Evolutionary conservation across 2,888 invertebrate species (phyloP).

Genomic region (Idaea straminata): DNA sequence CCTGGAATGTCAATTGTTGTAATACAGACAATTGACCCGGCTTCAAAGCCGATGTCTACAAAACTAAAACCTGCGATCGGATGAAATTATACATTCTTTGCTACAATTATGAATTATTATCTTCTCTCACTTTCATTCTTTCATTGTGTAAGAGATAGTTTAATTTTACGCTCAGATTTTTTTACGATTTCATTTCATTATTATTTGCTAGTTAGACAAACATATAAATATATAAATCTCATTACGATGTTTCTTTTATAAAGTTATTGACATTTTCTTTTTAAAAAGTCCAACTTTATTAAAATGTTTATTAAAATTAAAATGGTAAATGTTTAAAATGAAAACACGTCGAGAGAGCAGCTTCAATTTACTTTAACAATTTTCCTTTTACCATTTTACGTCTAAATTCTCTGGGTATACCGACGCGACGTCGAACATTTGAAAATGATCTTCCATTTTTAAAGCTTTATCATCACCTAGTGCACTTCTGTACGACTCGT

Average conservation of each 20-base stretch:
- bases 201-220: constrained; percentile 7
- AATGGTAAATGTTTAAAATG: not conserved
- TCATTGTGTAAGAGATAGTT: constrained; percentile 11
- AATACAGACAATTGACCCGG: not conserved
- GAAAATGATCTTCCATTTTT: too few relatives aligned
- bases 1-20: constrained; percentile 31
- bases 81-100: constrained; percentile 65
- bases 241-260: not conserved
- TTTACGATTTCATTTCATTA: not conserved
- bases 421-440: too few relatives aligned
- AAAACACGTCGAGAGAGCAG: not conserved
- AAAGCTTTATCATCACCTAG: too few relatives aligned
- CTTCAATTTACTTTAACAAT: not conserved
- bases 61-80: constrained; percentile 49
- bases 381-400: not conserved
- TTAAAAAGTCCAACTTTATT: not conserved
- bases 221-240: not conserved
- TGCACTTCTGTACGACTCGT: too few relatives aligned
- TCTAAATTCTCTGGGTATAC: too few relatives aligned
- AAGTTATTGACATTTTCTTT: not conserved
- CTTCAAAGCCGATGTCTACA: constrained; percentile 24
- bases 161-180: constrained; percentile 3
- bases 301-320: too few relatives aligned
- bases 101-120: constrained; percentile 55
- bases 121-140: constrained; percentile 45